These are phyloP conservation scores for Mormyrops attenuatus DNA, from an alignment of 2,797 vertebrate genomes.

Conservation along the genomic window DNA sequence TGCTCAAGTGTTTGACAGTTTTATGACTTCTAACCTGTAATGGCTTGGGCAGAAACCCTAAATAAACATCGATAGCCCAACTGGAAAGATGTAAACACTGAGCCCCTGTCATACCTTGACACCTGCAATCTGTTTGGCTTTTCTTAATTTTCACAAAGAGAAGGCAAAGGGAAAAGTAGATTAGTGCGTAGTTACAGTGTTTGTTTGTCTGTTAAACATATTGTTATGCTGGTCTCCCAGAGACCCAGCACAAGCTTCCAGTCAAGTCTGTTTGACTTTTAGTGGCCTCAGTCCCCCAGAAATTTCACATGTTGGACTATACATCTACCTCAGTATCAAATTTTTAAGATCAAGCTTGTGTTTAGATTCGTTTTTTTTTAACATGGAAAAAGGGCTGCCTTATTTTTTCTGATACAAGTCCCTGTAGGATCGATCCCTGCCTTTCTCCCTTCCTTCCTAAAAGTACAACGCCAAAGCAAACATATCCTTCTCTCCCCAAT, in stretches of 20 bases:
- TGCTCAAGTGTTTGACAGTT: neutral
- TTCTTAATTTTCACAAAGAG: neutral
- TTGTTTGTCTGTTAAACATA: neutral
- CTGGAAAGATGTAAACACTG: neutral
- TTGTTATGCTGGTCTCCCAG: neutral
- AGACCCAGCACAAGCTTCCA: neutral
- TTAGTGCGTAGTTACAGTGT: neutral
- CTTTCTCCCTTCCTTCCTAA: neutral
- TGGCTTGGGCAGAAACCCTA: neutral
- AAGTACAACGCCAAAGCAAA: neutral
- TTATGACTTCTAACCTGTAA: conserved; percentile 5
- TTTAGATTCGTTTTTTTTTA: neutral
- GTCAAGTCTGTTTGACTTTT: neutral
- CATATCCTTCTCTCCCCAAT: neutral
- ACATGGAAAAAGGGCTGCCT: neutral
- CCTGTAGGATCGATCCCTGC: neutral
- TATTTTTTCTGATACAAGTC: neutral
- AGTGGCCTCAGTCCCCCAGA: neutral
- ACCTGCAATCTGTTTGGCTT: neutral
- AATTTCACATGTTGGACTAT: neutral
- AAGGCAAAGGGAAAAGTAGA: neutral
- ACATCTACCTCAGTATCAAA: neutral
- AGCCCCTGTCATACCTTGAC: neutral
- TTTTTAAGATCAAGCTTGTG: neutral
- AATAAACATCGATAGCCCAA: neutral